Evolutionary conservation across 2,888 invertebrate genomes (phyloP).

Genomic region (Agrotis ipsilon): DNA sequence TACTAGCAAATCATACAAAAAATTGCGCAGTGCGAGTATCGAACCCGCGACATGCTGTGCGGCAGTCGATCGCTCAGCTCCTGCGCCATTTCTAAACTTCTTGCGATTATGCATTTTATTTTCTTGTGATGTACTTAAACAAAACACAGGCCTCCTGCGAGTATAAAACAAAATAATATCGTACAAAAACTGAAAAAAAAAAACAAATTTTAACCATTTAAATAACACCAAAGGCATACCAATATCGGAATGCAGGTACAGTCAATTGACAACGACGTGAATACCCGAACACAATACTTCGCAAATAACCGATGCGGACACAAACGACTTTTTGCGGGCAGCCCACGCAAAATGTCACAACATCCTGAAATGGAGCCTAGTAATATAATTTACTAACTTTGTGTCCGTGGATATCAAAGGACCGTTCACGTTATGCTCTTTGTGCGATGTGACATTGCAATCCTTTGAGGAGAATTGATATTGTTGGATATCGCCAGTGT

Average conservation of each 20-base stretch:
- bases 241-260: not conserved
- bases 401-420: not conserved
- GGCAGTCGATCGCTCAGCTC: too few species aligned
- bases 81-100: too few species aligned
- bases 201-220: too few species aligned
- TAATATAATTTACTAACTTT: conserved; percentile 22
- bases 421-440: not conserved
- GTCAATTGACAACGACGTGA: conserved; percentile 19
- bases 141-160: too few species aligned
- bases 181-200: too few species aligned
- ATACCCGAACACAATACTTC: conserved; percentile 18
- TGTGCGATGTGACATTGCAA: conserved; percentile 8
- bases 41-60: too few species aligned
- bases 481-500: conserved; percentile 5
- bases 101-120: too few species aligned
- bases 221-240: not conserved
- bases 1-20: too few species aligned
- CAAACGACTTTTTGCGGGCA: not conserved
- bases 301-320: conserved; percentile 21
- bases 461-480: conserved; percentile 8
- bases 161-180: too few species aligned
- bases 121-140: too few species aligned
- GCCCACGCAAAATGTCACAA: conserved; percentile 7
- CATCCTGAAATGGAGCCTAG: conserved; percentile 11
- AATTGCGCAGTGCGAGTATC: too few species aligned